Evolutionary conservation across 2,888 invertebrate genomes (phyloP).

Genomic region (Lasioglossum leucozonium): DNA sequence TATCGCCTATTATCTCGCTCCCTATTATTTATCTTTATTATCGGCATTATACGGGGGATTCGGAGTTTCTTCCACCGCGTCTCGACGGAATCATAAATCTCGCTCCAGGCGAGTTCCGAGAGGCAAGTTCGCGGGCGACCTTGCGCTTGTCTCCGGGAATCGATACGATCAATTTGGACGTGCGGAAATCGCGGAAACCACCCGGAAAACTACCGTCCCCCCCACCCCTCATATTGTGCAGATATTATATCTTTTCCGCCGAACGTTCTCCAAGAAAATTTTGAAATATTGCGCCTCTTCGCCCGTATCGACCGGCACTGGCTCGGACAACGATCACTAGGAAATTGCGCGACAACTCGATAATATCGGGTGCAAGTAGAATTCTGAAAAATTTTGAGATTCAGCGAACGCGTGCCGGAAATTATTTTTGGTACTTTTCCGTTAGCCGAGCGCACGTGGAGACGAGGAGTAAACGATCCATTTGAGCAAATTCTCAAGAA

Average conservation of each 20-base stretch:
- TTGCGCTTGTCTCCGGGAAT: not conserved
- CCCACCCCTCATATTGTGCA: no score
- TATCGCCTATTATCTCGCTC: not conserved
- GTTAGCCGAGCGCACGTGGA: no score
- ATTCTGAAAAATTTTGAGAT: no score
- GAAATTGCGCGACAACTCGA: no score
- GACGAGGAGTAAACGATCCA: no score
- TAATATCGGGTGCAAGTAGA: no score
- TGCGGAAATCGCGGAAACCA: not conserved
- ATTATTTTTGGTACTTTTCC: no score
- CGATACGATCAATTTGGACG: not conserved
- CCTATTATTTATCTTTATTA: not conserved
- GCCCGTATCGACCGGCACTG: not conserved
- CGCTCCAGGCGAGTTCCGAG: not conserved
- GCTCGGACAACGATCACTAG: not conserved
- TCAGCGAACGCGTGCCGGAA: no score
- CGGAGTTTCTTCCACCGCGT: not conserved
- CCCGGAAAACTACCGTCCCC: conserved; percentile 2
- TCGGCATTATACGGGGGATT: not conserved
- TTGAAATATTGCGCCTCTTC: not conserved
- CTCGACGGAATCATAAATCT: not conserved
- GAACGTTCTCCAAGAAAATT: not conserved
- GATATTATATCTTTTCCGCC: not conserved
- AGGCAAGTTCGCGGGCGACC: not conserved
- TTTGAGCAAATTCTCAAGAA: no score